Base-by-base conservation (phyloP, 2,113 vertebrate species). In the Epinephelus cyanopodus region DNA sequence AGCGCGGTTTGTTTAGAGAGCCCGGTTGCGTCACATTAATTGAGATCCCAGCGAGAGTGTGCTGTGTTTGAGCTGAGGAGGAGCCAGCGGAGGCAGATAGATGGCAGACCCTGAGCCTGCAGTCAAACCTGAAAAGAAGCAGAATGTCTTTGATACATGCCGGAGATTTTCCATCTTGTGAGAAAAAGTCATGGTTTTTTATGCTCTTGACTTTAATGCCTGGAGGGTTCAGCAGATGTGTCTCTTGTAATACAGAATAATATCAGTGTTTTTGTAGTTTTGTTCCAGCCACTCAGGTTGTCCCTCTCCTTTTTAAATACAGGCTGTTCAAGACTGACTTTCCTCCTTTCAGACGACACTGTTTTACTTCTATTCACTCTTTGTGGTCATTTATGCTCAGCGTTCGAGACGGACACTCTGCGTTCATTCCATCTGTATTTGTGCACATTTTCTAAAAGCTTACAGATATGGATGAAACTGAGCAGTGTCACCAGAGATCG, bases 1-100 rank as follows among this genome's bases (percentile, higher is more conserved):
- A 52, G 57, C 33, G 47, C 18, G 65, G 69, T 84, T 88, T 90
- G 87, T 87, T 89, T 89, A 74, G 73, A 86, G 81, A 85, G 73
- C 17, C 29, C 2, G 19, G 72, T 67, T 90, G 76, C 66, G 64
- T 91, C 82, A 87, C 79, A 63, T 62, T 76, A 23, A 74, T 69
- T 60, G 71, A 79, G 79, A 75, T 67, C 19, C 33, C 58, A 47
- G 64, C 13, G 71, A 74, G 57, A 85, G 70, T 1, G 25, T 9
- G 63, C 58, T 70, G 50, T 56, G 48, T 71, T 67, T 50, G 81
- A 76, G 61, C 68, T n/a, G 45, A 77, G 68, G 62, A 82, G 62
- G 76, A 79, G 25, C 61, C 14, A n/a, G 57, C 66, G 33, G 45
- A 76, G 52, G 66, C 62, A 68, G 74, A 90, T 62, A 42, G 25